These are phyloP conservation scores for Caenorhabditis imperialis DNA, from an alignment of 2,888 invertebrate species.

Conservation along the genomic window DNA sequence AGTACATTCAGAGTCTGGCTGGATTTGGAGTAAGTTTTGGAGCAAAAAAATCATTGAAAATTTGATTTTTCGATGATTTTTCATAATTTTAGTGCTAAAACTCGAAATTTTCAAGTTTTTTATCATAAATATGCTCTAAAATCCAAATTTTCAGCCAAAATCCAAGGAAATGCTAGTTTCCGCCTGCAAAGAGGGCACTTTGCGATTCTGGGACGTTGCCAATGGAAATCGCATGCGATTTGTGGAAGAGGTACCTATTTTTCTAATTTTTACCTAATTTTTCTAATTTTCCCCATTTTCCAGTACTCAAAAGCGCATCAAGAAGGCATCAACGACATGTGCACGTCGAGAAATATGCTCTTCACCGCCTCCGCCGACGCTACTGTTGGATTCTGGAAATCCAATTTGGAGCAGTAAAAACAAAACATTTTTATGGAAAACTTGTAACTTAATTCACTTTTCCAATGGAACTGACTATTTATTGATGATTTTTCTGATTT, in stretches of 20 bases:
- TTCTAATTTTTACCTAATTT: constrained; percentile 1
- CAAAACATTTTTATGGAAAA: no score
- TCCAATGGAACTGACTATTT: no score
- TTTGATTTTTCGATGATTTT: background rate
- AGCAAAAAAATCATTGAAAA: background rate
- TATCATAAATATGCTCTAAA: background rate
- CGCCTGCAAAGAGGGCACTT: constrained; percentile 86
- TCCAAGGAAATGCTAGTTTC: constrained; percentile 53
- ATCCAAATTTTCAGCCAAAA: constrained; percentile 14
- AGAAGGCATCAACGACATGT: constrained; percentile 84
- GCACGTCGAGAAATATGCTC: constrained; percentile 83
- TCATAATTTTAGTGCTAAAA: no score
- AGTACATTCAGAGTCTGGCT: constrained; percentile 59
- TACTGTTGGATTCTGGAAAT: constrained; percentile 54
- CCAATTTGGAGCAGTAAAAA: constrained; percentile 30
- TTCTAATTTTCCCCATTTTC: constrained; percentile 3
- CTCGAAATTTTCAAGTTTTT: no score
- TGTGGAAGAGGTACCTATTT: constrained; percentile 56
- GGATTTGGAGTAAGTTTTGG: constrained; percentile 34
- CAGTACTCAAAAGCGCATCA: constrained; percentile 61
- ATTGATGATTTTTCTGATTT: no score
- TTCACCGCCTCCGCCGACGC: constrained; percentile 85
- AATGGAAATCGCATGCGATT: constrained; percentile 83
- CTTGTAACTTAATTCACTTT: no score
- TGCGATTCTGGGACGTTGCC: constrained; percentile 86